Percentiles rank a stretch among this genome's conserved stretches.
phyloP scores from a whole-genome alignment of 2,888 invertebrate species.

The Spodoptera littoralis region DNA sequence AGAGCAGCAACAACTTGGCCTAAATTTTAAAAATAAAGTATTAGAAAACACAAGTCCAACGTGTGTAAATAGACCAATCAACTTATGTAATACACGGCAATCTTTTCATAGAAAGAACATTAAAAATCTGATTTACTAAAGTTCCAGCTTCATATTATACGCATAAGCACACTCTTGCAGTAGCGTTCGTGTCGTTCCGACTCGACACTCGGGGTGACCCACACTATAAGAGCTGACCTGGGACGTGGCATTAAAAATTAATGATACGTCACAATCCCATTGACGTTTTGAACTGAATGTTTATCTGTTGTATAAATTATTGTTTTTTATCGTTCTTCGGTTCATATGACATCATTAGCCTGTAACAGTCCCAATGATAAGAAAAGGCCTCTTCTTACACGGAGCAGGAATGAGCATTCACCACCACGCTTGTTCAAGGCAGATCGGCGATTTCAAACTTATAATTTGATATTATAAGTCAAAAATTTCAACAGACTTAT shows the following conservation, averaged over 20 bases:
- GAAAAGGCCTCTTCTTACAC: too few relatives aligned
- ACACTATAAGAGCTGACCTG: slow-evolving; percentile 61
- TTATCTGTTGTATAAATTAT: slow-evolving; percentile 1
- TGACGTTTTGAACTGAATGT: slow-evolving; percentile 36
- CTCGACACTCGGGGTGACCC: slow-evolving; percentile 45
- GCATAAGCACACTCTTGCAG: slow-evolving; percentile 10
- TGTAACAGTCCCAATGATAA: too few relatives aligned
- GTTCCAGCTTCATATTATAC: slow-evolving; percentile 1
- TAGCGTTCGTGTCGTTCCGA: slow-evolving; percentile 8
- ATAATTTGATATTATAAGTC: too few relatives aligned
- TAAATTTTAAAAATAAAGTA: too few relatives aligned
- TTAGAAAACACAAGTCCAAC: too few relatives aligned
- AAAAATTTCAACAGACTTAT: too few relatives aligned
- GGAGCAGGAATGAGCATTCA: too few relatives aligned
- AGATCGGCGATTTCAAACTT: too few relatives aligned
- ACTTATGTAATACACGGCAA: too few relatives aligned
- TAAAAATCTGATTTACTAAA: not conserved
- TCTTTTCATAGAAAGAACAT: not conserved
- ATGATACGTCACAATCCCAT: slow-evolving; percentile 49
- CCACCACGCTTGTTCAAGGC: too few relatives aligned
- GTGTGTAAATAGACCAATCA: too few relatives aligned
- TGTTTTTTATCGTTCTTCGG: not conserved
- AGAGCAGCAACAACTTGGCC: too few relatives aligned
- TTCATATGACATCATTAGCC: not conserved
- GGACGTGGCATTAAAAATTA: slow-evolving; percentile 66